Evolutionary conservation across 2,797 vertebrate genomes (phyloP), one percentile per base, ranked within the genome.

Genomic region (Chlorospingus flavigularis): DNA sequence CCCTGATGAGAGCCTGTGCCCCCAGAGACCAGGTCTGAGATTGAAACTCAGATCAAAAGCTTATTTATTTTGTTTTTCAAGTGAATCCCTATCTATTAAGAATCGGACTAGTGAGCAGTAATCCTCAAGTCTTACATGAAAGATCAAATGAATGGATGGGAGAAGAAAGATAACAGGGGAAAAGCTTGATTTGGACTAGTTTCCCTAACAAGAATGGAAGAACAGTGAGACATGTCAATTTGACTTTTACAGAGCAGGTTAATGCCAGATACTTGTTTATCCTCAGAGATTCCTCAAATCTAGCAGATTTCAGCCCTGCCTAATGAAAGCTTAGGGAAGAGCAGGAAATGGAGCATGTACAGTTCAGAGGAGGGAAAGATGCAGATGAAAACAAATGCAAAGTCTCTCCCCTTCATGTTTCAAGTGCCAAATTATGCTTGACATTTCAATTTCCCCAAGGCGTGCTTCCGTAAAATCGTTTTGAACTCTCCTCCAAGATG

Each of bases 391-490:
- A 93, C 95, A 96, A 98, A 95, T 90, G 94, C 91, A 93, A 97
- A 95, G 48, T 63, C 89, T 96, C 96, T 95, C 92, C 90, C 88
- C 93, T 95, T 97, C 94, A 93, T 92, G 91, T 98, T 97, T 97
- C 95, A 97, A 97, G 97, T 95, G 79, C 94, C 97, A 98, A 97
- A 98, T 98, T 97, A 97, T 96, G 96, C 96, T 96, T 98, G 97
- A 97, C 97, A 97, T 98, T 97, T 97, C 97, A 95, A 98, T 98
- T 97, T 97, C 96, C 97, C 97, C 91, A 91, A 97, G 95, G 97
- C 93, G 63, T 21, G 50, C 94, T 97, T 93, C 96, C 25, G 37
- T 95, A 96, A 97, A 97, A 97, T 97, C 68, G 39, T 84, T 93
- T 95, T 97, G 97, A 97, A 97, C 97, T 97, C 97, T 90, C 75